These are phyloP conservation scores for Laterallus jamaicensis DNA, from an alignment of 2,113 vertebrate genomes.

Conservation along the genomic window DNA sequence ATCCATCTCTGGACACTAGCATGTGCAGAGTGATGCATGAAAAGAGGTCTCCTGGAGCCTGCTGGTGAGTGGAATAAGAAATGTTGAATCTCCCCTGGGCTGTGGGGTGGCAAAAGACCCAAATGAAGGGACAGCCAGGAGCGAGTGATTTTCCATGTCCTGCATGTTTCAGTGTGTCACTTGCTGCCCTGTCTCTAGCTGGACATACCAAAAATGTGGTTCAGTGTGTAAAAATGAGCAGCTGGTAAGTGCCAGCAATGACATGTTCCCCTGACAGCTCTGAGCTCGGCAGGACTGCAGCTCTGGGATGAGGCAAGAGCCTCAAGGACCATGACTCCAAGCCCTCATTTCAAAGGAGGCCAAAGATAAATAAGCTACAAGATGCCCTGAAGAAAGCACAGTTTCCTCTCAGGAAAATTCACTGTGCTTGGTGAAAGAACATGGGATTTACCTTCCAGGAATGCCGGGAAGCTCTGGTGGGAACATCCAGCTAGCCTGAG, in stretches of 20 bases:
- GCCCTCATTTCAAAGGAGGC: fast-evolving
- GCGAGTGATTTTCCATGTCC: neutral
- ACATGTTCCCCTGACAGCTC: too few relatives aligned
- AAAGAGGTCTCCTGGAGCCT: neutral
- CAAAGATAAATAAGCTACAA: neutral
- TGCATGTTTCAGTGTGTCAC: neutral
- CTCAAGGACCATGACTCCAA: fast-evolving
- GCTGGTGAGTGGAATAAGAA: neutral
- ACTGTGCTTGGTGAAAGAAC: neutral
- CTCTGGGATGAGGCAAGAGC: neutral
- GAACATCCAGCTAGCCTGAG: neutral
- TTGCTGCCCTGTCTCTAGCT: neutral
- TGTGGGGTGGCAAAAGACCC: neutral
- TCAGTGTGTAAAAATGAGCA: neutral
- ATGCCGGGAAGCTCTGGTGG: fast-evolving
- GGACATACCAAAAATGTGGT: neutral
- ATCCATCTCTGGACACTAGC: neutral
- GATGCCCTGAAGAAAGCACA: neutral
- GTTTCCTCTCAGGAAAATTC: neutral
- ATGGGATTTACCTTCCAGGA: neutral
- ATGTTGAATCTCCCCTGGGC: neutral
- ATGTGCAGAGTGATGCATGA: fast-evolving
- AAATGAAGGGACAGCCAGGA: neutral
- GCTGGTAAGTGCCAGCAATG: neutral
- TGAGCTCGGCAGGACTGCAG: fast-evolving